Evolutionary conservation across 2,888 invertebrate species (phyloP), one percentile per base, ranked within the genome.

Genomic region (Drosophila differens): DNA sequence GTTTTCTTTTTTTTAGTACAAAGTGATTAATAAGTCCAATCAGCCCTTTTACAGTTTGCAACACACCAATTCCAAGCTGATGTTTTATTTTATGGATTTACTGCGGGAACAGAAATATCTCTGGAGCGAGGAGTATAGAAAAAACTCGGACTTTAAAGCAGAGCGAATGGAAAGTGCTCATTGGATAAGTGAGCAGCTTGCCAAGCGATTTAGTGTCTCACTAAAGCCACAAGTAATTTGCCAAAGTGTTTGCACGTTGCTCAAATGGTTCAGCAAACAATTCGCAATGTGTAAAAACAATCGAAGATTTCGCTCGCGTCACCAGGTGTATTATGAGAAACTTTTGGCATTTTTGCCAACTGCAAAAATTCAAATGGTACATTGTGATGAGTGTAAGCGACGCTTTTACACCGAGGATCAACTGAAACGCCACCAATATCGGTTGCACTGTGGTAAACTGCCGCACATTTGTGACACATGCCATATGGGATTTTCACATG

Each of bases 261-360:
- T 74, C 0, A 57, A 54, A 19, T 82, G 82, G 82, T 82, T 81
- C n/a, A 64, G 60, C 9, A 58, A 33, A 4, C 79, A 83, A 49
- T 55, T 81, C 52, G 73, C 70, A 0, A 39, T 61, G 57, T 30
- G 14, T n/a, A 22, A 68, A n/a, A 53, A 28, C 6, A 63, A 61
- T 32, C n/a, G 9, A 0, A 22, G n/a, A 2, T 76, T 67, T 30
- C 51, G 44, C 4, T 66, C 62, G 3, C 73, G 70, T 37, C 16
- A 79, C 35, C 60, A 61, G 7, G 4, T 4, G 0, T 82, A 82
- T 35, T 82, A 73, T 28, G 41, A 65, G 0, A 63, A 62, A 10
- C 47, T 82, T 3, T 12, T 70, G 3, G 53, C 63, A 35, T 77
- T 84, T 32, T 51, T 84, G n/a, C 77, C 77, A 39, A 72, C 74